These are phyloP conservation scores for Apostichopus japonicus DNA, from an alignment of 35 echinoderm and acorn worm species.

Conservation along the genomic window DNA sequence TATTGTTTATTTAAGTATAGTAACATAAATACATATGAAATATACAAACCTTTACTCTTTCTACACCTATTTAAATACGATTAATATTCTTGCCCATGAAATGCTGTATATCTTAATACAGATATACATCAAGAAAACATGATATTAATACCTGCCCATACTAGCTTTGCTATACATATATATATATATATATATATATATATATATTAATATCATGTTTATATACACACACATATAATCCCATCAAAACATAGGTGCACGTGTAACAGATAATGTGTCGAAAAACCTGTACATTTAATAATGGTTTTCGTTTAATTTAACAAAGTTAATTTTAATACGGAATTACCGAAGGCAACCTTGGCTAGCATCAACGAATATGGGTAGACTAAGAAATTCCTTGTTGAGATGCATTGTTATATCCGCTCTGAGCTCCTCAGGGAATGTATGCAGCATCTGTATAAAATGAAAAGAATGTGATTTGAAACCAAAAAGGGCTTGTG, in stretches of 20 bases:
- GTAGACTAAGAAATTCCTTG: slow-evolving; percentile 90
- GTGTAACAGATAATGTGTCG: not conserved
- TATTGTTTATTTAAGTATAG: too few relatives aligned
- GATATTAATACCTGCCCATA: too few relatives aligned
- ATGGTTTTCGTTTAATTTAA: not conserved
- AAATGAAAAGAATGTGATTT: slow-evolving; percentile 30
- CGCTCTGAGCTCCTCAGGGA: slow-evolving; percentile 95
- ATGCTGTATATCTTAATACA: too few relatives aligned
- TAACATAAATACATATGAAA: too few relatives aligned
- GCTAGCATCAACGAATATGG: slow-evolving; percentile 96
- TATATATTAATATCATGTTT: too few relatives aligned
- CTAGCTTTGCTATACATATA: too few relatives aligned
- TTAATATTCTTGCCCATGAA: too few relatives aligned
- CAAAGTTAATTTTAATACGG: not conserved
- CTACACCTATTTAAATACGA: too few relatives aligned
- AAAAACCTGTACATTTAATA: not conserved
- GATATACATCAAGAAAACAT: too few relatives aligned
- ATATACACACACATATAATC: not conserved
- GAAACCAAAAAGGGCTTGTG: not conserved
- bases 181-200: too few relatives aligned
- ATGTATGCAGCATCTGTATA: slow-evolving; percentile 89
- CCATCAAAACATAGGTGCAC: not conserved
- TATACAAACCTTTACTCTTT: too few relatives aligned
- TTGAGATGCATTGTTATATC: slow-evolving; percentile 98
- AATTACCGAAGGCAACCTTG: slow-evolving; percentile 93